A percentile compares a stretch with the other conserved stretches of the same genome.
Evolutionary conservation across 2,888 invertebrate genomes (phyloP).

Genomic region (Drosophila demipolita): DNA sequence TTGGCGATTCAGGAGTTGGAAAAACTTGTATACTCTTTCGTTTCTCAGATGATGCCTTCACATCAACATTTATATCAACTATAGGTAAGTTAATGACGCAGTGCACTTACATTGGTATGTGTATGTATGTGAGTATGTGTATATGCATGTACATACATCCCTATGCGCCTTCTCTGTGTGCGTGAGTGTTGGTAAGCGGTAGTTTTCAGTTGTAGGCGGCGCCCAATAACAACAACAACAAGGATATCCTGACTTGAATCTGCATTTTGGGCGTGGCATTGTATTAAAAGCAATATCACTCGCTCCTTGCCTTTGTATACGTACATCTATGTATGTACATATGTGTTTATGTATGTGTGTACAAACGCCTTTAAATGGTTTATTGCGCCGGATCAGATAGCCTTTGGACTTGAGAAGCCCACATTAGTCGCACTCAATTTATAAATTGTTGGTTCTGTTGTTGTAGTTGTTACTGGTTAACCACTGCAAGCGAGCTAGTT

Average conservation of each 20-base stretch:
- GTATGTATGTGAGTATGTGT: neutral
- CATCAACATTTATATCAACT: constrained; percentile 97
- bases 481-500: constrained; percentile 23
- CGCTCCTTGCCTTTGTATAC: neutral
- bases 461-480: constrained; percentile 40
- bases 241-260: constrained; percentile 35
- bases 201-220: constrained; percentile 43
- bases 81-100: constrained; percentile 90
- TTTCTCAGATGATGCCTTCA: constrained; percentile 97
- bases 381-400: constrained; percentile 43
- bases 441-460: constrained; percentile 17
- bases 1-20: constrained; percentile 97
- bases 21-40: constrained; percentile 97
- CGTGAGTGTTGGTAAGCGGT: constrained; percentile 32
- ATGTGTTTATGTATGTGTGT: constrained; percentile 5
- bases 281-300: neutral
- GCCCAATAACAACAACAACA: constrained; percentile 42
- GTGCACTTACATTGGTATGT: constrained; percentile 1
- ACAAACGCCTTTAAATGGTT: constrained; percentile 29
- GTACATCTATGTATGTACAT: neutral
- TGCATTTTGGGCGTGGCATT: constrained; percentile 50
- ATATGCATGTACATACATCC: constrained; percentile 18
- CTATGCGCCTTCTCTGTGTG: constrained; percentile 16
- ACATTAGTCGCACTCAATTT: constrained; percentile 16
- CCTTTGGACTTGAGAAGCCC: constrained; percentile 49